Evolutionary conservation across 2,888 invertebrate species (phyloP).

Genomic region (Oconnorella tubifera): DNA sequence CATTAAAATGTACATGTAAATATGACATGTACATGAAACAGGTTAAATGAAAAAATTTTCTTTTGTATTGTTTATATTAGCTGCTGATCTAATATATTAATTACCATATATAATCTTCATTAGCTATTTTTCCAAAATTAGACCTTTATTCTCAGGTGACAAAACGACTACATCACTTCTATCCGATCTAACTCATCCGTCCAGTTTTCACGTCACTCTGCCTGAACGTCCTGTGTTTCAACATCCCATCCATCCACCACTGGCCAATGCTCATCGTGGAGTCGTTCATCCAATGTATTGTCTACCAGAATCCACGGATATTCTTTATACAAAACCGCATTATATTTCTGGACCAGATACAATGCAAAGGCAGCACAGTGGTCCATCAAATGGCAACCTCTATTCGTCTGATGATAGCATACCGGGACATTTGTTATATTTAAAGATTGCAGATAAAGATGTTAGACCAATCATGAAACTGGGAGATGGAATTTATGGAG

Average conservation of each 20-base stretch:
- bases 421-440: not conserved
- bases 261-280: not conserved
- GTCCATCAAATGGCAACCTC: not conserved
- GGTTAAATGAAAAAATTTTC: no score
- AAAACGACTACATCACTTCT: not conserved
- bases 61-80: no score
- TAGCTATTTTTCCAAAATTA: no score
- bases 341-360: not conserved
- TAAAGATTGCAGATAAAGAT: not conserved
- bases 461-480: not conserved
- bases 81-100: no score
- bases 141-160: not conserved
- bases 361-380: not conserved
- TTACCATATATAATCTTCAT: no score
- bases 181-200: not conserved
- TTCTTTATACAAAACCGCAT: not conserved
- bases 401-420: not conserved
- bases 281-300: not conserved
- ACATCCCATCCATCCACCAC: not conserved
- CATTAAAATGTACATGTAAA: no score
- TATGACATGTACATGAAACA: no score
- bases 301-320: not conserved
- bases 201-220: not conserved
- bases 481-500: not conserved
- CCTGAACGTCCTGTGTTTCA: not conserved